Base-by-base conservation (phyloP, 2,888 invertebrate species). In the Hypomecis punctinalis region DNA sequence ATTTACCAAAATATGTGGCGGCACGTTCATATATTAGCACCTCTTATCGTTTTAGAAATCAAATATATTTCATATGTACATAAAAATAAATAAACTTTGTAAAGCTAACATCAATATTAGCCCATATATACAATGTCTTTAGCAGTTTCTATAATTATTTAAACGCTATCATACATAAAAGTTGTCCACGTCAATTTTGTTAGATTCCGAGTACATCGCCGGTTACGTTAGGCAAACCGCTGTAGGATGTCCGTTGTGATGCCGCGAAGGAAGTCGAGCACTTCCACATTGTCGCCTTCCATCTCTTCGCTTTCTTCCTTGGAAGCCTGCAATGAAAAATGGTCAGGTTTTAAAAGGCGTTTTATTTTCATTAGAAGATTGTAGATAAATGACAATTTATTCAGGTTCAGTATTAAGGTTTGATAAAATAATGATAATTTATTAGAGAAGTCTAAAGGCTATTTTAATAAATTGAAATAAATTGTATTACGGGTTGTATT, bases 171-270 rank as follows among this genome's bases (percentile, higher is more conserved):
- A 51, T 10, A 37, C 13, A 40, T 52, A 57, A 51, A 47, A 35
- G 8, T 39, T 51, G 56, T 52, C 47, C 45, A 39, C 23, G 35
- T n/a, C 5, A 40, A 52, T 10, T 48, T 49, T 2, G n/a, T 40
- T 46, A 11, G n/a, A 40, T 58, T 62, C 5, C 13, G n/a, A 46
- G 40, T 60, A 64, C 64, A 60, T 52, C 47, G 55, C 51, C 60
- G 51, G 9, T 42, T 51, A 42, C 11, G 37, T 80, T 85, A 90
- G 63, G 86, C 72, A 71, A 93, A 91, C 71, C 87, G 85, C 55
- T 92, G 88, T 51, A 92, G 73, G 67, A 92, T 83, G 73, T 91
- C 91, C 48, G 88, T 87, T 56, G 91, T 92, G 81, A 92, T 81
- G 71, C 90, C 93, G 68, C 82, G 82, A 40, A 93, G 76, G 79